Conservation (phyloP, 2,113 vertebrate genomes). For the Etheostoma cragini region DNA sequence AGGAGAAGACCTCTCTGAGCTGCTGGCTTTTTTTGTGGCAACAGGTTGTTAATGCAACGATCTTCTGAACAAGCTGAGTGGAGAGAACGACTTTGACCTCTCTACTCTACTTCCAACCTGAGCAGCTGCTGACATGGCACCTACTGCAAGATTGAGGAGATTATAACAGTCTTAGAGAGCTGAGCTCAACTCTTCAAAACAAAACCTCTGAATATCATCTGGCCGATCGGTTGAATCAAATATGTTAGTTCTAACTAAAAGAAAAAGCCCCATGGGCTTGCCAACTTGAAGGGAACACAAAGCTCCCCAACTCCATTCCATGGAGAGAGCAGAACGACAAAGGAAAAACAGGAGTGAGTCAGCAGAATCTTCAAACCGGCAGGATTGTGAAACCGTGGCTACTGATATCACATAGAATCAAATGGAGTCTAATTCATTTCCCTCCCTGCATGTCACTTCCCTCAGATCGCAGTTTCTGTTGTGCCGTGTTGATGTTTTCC, state of each 20-base stretch:
- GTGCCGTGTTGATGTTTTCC: constrained; percentile 82
- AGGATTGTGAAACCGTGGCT: constrained; percentile 53
- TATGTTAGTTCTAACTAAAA: constrained; percentile 61
- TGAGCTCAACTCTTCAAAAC: constrained; percentile 73
- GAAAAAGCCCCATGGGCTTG: constrained; percentile 53
- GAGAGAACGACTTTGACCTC: constrained; percentile 69
- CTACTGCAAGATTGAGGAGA: constrained; percentile 69
- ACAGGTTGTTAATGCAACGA: constrained; percentile 69
- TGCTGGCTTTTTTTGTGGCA: constrained; percentile 58
- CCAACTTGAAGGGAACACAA: constrained; percentile 57
- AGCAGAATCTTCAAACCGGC: constrained; percentile 75
- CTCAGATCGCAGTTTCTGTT: constrained; percentile 81
- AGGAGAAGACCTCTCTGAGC: constrained; percentile 51
- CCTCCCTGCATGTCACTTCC: constrained; percentile 81
- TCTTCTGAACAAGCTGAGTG: constrained; percentile 73
- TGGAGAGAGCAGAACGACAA: constrained; percentile 39
- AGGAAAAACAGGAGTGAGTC: constrained; percentile 75
- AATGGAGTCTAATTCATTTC: constrained; percentile 83
- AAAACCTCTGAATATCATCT: constrained; percentile 64
- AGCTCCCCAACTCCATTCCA: constrained; percentile 46
- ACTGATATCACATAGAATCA: constrained; percentile 80
- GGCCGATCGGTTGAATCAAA: constrained; percentile 71
- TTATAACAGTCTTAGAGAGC: constrained; percentile 59
- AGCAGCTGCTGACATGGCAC: constrained; percentile 74
- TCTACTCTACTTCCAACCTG: constrained; percentile 54